Conservation (phyloP, 2,113 vertebrate species). For the Puma concolor region DNA sequence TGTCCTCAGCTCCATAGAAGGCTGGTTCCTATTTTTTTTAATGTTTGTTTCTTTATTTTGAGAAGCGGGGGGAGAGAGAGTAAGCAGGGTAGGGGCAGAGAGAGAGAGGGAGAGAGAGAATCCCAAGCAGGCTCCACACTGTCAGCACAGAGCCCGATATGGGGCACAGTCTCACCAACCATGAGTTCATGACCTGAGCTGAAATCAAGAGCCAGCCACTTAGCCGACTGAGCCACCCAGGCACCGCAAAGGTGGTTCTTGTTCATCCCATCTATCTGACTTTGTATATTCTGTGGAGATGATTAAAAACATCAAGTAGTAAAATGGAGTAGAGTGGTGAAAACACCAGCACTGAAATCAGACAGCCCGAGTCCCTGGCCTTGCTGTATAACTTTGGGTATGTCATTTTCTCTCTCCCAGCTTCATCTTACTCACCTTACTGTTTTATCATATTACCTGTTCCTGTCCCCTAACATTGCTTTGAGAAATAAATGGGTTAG, state of each 20-base stretch:
- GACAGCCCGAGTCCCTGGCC: background rate
- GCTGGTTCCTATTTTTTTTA: background rate
- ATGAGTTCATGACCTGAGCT: no score
- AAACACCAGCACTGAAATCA: constrained; percentile 24
- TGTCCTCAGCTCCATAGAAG: background rate
- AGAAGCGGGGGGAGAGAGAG: no score
- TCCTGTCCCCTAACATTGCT: background rate
- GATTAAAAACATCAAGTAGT: background rate
- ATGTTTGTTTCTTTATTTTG: no score
- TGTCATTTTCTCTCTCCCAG: background rate
- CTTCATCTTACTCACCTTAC: constrained; percentile 36
- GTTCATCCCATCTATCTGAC: background rate
- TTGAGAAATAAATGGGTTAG: constrained; percentile 23
- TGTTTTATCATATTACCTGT: constrained; percentile 9
- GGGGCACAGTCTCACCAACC: no score
- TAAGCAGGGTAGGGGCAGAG: no score
- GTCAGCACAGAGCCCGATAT: no score
- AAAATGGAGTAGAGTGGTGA: background rate
- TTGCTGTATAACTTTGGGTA: background rate
- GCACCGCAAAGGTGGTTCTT: background rate
- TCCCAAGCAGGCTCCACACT: no score
- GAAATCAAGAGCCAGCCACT: no score
- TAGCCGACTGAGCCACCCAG: no score
- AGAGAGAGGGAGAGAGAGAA: no score
- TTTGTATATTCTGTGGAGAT: background rate